A percentile compares a stretch with the other conserved stretches of the same genome.
These are phyloP conservation scores for Psephotus haematonotus DNA, from an alignment of 2,113 vertebrate genomes.

Conservation along the genomic window DNA sequence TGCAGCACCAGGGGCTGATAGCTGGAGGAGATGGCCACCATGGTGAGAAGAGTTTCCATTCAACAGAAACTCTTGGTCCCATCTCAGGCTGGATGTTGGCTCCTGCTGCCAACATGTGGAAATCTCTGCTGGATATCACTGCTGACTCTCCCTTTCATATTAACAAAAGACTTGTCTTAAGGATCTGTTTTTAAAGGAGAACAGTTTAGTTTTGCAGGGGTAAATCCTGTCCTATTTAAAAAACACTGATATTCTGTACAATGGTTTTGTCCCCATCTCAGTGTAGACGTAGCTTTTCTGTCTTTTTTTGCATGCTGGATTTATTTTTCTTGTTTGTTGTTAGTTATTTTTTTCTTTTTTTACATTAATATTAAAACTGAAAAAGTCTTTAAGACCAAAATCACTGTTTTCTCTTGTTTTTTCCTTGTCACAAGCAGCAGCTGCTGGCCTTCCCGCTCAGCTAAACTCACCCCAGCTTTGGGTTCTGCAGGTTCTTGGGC, in stretches of 20 bases:
- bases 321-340: conserved; percentile 17
- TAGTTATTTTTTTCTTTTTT: conserved; percentile 20
- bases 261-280: not conserved
- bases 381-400: not conserved
- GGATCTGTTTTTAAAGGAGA: not conserved
- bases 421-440: not conserved
- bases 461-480: not conserved
- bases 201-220: not conserved
- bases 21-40: not conserved
- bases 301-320: conserved; percentile 25
- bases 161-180: not conserved
- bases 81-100: not conserved
- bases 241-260: not conserved
- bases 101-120: not conserved
- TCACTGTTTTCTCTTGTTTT: not conserved
- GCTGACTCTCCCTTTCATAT: not conserved
- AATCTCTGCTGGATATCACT: not conserved
- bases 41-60: not conserved
- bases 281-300: not conserved
- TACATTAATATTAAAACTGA: conserved; percentile 69
- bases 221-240: not conserved
- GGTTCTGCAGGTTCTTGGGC: not conserved
- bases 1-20: fast-evolving
- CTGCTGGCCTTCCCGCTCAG: not conserved
- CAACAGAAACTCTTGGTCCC: not conserved